Conservation (phyloP, 64 coral and sea anemone genomes). For the Montipora capricornis region DNA sequence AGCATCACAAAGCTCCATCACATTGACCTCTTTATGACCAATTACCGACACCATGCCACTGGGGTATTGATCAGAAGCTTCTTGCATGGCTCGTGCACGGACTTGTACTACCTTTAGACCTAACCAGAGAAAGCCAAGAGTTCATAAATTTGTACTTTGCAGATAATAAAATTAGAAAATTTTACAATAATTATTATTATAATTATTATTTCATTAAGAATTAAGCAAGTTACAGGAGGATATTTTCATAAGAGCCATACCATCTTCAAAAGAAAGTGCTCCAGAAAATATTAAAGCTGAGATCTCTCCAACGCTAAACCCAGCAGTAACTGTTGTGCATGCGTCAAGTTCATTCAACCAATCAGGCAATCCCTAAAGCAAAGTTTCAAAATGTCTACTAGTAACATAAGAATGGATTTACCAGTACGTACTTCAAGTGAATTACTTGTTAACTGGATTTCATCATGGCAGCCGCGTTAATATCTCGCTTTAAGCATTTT, state of each 20-base stretch:
- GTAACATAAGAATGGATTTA: too few species aligned
- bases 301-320: slow-evolving; percentile 97
- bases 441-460: not conserved
- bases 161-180: too few species aligned
- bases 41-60: slow-evolving; percentile 93
- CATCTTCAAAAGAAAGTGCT: slow-evolving; percentile 91
- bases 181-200: too few species aligned
- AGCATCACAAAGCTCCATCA: slow-evolving; percentile 57
- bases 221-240: too few species aligned
- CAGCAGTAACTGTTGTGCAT: slow-evolving; percentile 66
- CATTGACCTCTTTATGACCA: slow-evolving; percentile 46
- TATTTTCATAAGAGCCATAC: slow-evolving; percentile 43
- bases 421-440: too few species aligned
- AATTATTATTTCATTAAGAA: too few species aligned
- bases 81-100: slow-evolving; percentile 94
- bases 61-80: slow-evolving; percentile 85
- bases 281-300: slow-evolving; percentile 87
- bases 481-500: too few species aligned
- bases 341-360: not conserved
- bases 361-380: slow-evolving; percentile 51
- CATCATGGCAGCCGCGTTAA: not conserved
- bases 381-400: not conserved
- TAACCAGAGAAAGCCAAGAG: slow-evolving; percentile 9
- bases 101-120: slow-evolving; percentile 74
- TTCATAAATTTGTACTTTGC: not conserved